Conservation (phyloP, 1,140 invertebrate species). For the Subanguina moxae region DNA sequence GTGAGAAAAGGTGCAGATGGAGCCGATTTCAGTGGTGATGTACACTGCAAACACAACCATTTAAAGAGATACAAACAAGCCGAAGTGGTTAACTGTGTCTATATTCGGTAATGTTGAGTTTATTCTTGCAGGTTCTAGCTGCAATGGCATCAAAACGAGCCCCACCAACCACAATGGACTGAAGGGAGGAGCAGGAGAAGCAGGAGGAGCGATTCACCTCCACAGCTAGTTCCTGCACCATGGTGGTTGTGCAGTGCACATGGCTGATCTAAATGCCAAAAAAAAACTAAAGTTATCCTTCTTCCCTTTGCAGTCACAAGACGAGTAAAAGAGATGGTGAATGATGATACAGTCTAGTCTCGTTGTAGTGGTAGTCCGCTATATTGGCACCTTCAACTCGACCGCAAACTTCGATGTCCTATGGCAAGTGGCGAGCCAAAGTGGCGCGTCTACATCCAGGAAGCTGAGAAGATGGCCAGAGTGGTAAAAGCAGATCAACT, state of each 20-base stretch:
- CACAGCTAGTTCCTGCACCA: neutral
- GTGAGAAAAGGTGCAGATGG: constrained; percentile 9
- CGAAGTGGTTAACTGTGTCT: neutral
- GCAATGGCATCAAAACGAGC: neutral
- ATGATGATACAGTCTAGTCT: no score
- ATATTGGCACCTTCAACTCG: no score
- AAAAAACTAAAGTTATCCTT: no score
- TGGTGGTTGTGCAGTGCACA: constrained; percentile 3
- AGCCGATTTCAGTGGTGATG: constrained; percentile 3
- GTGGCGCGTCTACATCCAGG: no score
- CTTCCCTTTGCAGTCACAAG: no score
- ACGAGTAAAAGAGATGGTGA: no score
- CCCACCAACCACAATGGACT: constrained; percentile 5
- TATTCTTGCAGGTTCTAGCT: neutral
- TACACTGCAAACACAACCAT: neutral
- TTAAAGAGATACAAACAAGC: neutral
- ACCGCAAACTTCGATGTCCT: no score
- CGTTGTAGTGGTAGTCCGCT: no score
- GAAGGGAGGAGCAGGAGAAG: neutral
- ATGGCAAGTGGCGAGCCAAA: no score
- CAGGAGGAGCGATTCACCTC: neutral
- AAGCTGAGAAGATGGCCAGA: no score
- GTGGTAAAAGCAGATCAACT: no score
- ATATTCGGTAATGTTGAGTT: neutral
- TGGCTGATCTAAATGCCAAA: neutral